Percentiles rank a stretch among this genome's conserved stretches.
These are phyloP conservation scores for Eurosta solidaginis DNA, from an alignment of 1,140 invertebrate species.

Conservation along the genomic window DNA sequence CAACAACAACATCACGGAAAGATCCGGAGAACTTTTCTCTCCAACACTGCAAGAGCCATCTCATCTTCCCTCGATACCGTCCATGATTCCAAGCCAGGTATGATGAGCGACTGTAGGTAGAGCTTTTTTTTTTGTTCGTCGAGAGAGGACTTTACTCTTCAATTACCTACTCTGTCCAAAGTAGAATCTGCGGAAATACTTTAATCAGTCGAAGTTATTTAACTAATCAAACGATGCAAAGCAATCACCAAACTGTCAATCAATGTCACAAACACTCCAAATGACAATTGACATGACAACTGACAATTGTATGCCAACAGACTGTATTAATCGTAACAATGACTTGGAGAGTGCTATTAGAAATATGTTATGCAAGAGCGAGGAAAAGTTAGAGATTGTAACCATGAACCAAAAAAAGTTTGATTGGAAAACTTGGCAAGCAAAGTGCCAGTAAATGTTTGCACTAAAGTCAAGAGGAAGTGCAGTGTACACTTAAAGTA, in stretches of 20 bases:
- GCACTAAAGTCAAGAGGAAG: no score
- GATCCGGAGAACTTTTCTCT: no score
- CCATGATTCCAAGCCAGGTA: no score
- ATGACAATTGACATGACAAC: slow-evolving; percentile 9
- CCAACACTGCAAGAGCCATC: no score
- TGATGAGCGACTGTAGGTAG: no score
- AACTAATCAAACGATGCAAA: not conserved
- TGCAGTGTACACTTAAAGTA: not conserved
- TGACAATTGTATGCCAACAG: slow-evolving; percentile 4
- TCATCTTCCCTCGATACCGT: no score
- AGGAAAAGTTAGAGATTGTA: not conserved
- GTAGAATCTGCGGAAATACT: not conserved
- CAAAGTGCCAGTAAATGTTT: not conserved
- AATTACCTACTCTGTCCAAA: no score
- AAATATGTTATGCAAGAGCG: not conserved
- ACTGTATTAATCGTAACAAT: not conserved
- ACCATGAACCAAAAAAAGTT: not conserved
- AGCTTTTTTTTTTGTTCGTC: no score
- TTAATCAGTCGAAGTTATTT: not conserved
- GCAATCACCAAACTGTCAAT: slow-evolving; percentile 2
- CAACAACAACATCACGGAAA: no score
- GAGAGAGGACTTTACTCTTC: no score
- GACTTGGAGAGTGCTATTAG: not conserved
- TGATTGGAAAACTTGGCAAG: slow-evolving; percentile 7
- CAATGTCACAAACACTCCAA: not conserved